Conservation (phyloP, 2,113 vertebrate genomes). For the Stigmatopora argus region DNA sequence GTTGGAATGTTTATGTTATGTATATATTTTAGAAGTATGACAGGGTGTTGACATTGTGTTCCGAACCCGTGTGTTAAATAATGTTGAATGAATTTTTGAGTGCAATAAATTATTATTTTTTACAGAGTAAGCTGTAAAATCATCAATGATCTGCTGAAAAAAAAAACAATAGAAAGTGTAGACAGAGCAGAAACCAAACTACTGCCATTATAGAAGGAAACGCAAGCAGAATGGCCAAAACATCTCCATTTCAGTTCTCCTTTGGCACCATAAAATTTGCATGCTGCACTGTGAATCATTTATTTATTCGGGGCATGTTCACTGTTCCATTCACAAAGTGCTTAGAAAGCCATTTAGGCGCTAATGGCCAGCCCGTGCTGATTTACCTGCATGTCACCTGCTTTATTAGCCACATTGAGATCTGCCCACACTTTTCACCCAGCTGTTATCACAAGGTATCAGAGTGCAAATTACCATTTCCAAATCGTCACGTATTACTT, state of each 20-base stretch:
- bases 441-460: conserved; percentile 26
- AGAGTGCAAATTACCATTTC: conserved; percentile 36
- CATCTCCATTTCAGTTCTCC: not conserved
- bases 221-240: not conserved
- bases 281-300: not conserved
- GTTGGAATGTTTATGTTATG: too few relatives aligned
- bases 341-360: conserved; percentile 34
- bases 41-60: too few relatives aligned
- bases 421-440: conserved; percentile 1
- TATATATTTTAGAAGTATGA: too few relatives aligned
- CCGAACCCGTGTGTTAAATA: too few relatives aligned
- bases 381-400: conserved; percentile 43
- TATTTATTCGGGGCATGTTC: conserved; percentile 13
- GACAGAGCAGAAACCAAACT: too few relatives aligned
- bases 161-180: too few relatives aligned
- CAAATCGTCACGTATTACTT: conserved; percentile 47
- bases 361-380: conserved; percentile 42
- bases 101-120: too few relatives aligned
- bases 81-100: too few relatives aligned
- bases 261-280: not conserved
- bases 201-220: not conserved
- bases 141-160: too few relatives aligned
- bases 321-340: conserved; percentile 11
- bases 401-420: conserved; percentile 28
- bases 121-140: too few relatives aligned